These are phyloP conservation scores for Probaryconus sp. DNA, from an alignment of 1,140 invertebrate species.

Conservation along the genomic window DNA sequence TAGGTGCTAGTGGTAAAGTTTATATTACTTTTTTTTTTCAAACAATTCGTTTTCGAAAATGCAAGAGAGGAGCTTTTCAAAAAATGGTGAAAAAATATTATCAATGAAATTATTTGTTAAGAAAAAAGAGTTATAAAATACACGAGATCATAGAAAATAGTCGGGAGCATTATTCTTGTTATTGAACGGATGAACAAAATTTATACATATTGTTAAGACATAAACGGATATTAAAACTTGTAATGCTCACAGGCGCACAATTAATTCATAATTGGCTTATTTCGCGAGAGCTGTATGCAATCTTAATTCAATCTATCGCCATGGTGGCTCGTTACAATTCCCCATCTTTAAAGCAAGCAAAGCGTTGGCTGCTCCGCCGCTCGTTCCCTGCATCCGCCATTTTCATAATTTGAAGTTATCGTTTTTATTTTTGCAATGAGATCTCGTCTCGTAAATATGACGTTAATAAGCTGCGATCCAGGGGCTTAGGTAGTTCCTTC, in stretches of 20 bases:
- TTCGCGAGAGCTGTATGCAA: constrained; percentile 70
- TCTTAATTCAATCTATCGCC: constrained; percentile 79
- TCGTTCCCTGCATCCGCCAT: constrained; percentile 61
- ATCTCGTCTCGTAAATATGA: constrained; percentile 67
- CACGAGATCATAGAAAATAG: too few species aligned
- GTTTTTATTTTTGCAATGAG: constrained; percentile 63
- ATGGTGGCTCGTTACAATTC: constrained; percentile 71
- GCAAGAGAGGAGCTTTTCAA: too few species aligned
- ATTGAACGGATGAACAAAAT: constrained; percentile 47
- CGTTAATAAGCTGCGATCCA: constrained; percentile 67
- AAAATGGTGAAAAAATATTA: too few species aligned
- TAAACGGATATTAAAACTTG: constrained; percentile 76
- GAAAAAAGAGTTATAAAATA: too few species aligned
- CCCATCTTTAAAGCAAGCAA: constrained; percentile 59
- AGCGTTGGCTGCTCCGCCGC: constrained; percentile 45
- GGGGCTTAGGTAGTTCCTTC: constrained; percentile 58
- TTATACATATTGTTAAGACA: constrained; percentile 73
- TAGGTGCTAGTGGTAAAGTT: too few species aligned
- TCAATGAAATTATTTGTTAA: too few species aligned
- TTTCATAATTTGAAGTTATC: constrained; percentile 69
- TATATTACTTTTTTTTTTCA: too few species aligned
- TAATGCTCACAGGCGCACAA: constrained; percentile 71
- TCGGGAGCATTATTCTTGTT: constrained; percentile 24
- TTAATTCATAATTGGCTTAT: constrained; percentile 79
- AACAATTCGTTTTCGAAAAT: too few species aligned